Percentiles rank a stretch among this genome's conserved stretches.
Conservation (phyloP, 2,888 invertebrate genomes). For the Agonopterix subpropinquella region DNA sequence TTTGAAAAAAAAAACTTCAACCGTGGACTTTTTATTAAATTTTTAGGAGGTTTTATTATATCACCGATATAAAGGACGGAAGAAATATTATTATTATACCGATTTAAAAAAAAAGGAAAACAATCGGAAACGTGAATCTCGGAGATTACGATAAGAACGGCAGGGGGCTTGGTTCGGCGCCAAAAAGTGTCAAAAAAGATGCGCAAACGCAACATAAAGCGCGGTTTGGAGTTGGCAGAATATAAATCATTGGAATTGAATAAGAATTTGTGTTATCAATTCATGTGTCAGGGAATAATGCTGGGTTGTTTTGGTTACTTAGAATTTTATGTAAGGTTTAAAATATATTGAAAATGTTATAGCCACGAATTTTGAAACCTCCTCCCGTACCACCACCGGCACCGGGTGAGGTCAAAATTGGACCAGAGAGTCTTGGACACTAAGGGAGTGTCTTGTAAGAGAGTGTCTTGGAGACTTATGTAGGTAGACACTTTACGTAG, state of each 20-base stretch:
- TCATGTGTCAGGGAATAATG: conserved; percentile 14
- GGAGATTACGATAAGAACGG: conserved; percentile 43
- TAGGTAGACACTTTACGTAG: too few species aligned
- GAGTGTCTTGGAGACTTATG: too few species aligned
- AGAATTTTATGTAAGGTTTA: not conserved
- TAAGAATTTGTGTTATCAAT: conserved; percentile 30
- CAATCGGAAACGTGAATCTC: conserved; percentile 31
- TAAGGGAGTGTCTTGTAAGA: too few species aligned
- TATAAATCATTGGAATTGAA: conserved; percentile 8
- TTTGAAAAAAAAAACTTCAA: too few species aligned
- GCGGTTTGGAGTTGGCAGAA: conserved; percentile 26
- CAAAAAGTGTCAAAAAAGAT: conserved; percentile 49
- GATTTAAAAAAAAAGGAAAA: conserved; percentile 22
- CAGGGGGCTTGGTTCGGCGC: conserved; percentile 38
- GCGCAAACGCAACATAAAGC: conserved; percentile 18
- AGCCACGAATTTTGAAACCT: too few species aligned
- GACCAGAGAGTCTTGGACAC: too few species aligned
- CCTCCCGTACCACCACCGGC: too few species aligned
- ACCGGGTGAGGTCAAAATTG: too few species aligned
- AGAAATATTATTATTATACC: conserved; percentile 35
- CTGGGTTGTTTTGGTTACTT: conserved; percentile 1
- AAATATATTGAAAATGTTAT: too few species aligned
- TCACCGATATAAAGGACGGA: conserved; percentile 24
- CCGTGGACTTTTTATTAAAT: too few species aligned
- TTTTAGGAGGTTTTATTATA: too few species aligned